phyloP scores from a whole-genome alignment of 2,113 vertebrate species.

The Aptenodytes patagonicus region DNA sequence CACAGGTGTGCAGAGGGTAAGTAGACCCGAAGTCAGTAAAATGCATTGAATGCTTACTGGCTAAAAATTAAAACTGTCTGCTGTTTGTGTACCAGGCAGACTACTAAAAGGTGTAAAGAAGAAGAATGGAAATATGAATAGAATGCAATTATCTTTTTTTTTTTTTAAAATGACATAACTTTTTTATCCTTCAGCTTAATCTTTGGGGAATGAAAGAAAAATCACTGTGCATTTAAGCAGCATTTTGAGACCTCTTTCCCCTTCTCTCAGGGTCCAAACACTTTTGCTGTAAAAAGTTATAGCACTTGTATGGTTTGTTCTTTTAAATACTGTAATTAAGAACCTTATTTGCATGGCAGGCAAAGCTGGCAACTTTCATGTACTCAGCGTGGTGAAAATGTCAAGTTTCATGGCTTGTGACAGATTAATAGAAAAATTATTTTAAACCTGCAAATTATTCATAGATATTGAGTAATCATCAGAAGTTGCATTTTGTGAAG shows the following conservation, averaged over 20 bases:
- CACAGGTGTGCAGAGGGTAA: neutral
- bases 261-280: neutral
- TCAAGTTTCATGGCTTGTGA: conserved; percentile 51
- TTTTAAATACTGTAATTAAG: conserved; percentile 54
- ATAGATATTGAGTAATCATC: conserved; percentile 52
- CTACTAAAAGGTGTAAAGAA: neutral
- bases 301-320: neutral
- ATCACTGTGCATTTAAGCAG: neutral
- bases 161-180: neutral
- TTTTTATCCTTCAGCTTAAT: neutral
- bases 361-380: conserved; percentile 46
- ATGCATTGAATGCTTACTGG: neutral
- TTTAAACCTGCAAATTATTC: conserved; percentile 56
- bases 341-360: conserved; percentile 37
- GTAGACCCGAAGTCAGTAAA: neutral
- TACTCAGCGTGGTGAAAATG: conserved; percentile 50
- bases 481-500: conserved; percentile 36
- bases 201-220: neutral
- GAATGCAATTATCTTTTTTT: neutral
- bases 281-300: neutral
- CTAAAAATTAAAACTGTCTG: neutral
- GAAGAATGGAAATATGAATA: neutral
- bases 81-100: neutral
- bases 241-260: neutral
- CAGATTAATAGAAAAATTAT: conserved; percentile 64